Evolutionary conservation across 1,140 invertebrate genomes (phyloP), one percentile per base, ranked within the genome.

Genomic region (Bombus soroeensis): DNA sequence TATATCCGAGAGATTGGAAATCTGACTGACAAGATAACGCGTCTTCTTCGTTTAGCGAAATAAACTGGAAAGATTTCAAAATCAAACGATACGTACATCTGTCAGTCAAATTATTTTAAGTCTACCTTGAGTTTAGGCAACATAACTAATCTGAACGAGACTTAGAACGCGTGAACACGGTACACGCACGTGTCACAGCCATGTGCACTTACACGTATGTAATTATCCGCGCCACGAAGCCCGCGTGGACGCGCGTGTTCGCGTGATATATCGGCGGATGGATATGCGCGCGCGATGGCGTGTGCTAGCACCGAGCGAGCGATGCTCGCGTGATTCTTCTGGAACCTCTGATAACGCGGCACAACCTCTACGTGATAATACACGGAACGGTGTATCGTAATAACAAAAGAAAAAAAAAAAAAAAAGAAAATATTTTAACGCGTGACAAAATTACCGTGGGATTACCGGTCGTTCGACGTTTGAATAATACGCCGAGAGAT

Each of bases 291-390:
- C 87, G 83, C 78, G 82, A 84, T 85, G 81, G 85, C 91, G 90
- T 91, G 90, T 75, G 71, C 62, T 39, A 64, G 68, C 62, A 64
- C 43, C n/a, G 81, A 75, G 80, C 86, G 78, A 85, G 80, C 86
- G 78, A 85, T 89, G 72, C 76, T 90, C 86, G 86, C 88, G 88
- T 90, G 86, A 90, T 90, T 83, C 86, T 68, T 47, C 64, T 43
- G 47, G 34, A 41, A 68, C 41, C 57, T 12, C 41, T 73, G 84
- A 89, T 86, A 83, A 89, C 85, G 85, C 66, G 28, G 62, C 15
- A 9, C n/a, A 37, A 53, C 47, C 47, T 53, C 18, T 53, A 53
- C 47, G 15, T 25, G 87, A 87, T 81, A 66, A 74, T 62, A 34
- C 43, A 32, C 12, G 28, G 9, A 59, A 64, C 80, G 37, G 15